These are phyloP conservation scores for Trachurus trachurus DNA, from an alignment of 2,797 vertebrate species.

Conservation along the genomic window DNA sequence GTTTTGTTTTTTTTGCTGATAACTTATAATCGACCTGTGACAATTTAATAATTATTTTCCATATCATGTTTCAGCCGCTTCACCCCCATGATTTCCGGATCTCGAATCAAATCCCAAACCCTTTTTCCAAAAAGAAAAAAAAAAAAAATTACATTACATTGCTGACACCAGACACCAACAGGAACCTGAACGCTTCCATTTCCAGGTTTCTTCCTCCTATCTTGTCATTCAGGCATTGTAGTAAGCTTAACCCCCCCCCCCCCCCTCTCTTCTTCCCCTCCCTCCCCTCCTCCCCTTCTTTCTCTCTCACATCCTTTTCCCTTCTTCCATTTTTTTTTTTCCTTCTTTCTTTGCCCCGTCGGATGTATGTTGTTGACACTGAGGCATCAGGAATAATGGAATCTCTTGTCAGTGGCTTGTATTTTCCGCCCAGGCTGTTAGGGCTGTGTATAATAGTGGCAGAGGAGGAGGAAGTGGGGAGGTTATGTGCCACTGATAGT, in stretches of 20 bases:
- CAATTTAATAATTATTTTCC: constrained; percentile 49
- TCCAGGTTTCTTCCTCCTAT: constrained; percentile 73
- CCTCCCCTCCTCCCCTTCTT: constrained; percentile 18
- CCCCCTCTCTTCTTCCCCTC: too few relatives aligned
- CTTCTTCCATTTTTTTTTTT: constrained; percentile 54
- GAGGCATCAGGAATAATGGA: constrained; percentile 85
- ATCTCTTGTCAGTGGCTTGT: constrained; percentile 84
- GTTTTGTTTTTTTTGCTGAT: constrained; percentile 15
- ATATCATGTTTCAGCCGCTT: constrained; percentile 46
- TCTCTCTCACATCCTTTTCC: constrained; percentile 63
- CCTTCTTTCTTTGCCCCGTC: constrained; percentile 72
- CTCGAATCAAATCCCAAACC: constrained; percentile 29
- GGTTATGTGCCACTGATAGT: constrained; percentile 86
- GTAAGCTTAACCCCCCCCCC: constrained; percentile 72
- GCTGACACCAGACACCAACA: constrained; percentile 60
- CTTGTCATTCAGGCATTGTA: constrained; percentile 78
- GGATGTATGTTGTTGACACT: constrained; percentile 82
- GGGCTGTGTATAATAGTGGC: constrained; percentile 78
- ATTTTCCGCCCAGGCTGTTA: constrained; percentile 82
- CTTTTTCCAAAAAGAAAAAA: constrained; percentile 14
- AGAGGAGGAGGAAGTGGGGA: constrained; percentile 74
- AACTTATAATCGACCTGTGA: constrained; percentile 14
- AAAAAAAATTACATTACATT: constrained; percentile 23
- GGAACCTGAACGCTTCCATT: constrained; percentile 64
- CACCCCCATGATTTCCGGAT: constrained; percentile 29